Conservation (phyloP, 2,888 invertebrate genomes). For the Steinernema carpocapsae region DNA sequence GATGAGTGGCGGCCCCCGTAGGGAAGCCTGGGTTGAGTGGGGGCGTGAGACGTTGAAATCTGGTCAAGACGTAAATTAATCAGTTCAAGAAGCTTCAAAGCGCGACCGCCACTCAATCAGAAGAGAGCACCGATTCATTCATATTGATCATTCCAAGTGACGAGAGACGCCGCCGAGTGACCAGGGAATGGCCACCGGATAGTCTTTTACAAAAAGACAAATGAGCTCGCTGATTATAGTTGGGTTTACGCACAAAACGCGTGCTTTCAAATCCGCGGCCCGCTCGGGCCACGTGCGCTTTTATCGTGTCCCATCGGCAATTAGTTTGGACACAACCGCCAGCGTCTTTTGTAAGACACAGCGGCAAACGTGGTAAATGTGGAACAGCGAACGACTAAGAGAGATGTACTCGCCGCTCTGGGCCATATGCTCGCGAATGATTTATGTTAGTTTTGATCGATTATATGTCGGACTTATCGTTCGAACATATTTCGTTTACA, state of each 20-base stretch:
- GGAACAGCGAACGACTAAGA: not conserved
- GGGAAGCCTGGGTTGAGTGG: constrained; percentile 17
- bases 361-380: constrained; percentile 16
- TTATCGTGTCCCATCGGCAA: not conserved
- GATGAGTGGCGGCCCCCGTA: constrained; percentile 24
- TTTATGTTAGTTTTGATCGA: constrained; percentile 31
- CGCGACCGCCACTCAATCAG: constrained; percentile 33
- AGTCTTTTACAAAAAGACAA: constrained; percentile 26
- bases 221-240: not conserved
- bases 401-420: not conserved
- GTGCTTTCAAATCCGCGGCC: not conserved
- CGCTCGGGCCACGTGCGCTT: too few species aligned
- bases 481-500: constrained; percentile 33
- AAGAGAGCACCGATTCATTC: constrained; percentile 26
- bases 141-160: constrained; percentile 21
- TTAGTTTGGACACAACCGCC: not conserved
- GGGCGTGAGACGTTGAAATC: constrained; percentile 15
- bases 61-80: constrained; percentile 29
- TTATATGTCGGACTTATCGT: constrained; percentile 17
- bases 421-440: constrained; percentile 33
- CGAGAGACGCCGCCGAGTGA: constrained; percentile 20
- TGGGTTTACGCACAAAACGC: not conserved
- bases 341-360: constrained; percentile 1
- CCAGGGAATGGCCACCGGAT: constrained; percentile 29
- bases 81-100: constrained; percentile 30